Evolutionary conservation across 2,797 vertebrate species (phyloP).

Genomic region (Gymnothorax javanicus): DNA sequence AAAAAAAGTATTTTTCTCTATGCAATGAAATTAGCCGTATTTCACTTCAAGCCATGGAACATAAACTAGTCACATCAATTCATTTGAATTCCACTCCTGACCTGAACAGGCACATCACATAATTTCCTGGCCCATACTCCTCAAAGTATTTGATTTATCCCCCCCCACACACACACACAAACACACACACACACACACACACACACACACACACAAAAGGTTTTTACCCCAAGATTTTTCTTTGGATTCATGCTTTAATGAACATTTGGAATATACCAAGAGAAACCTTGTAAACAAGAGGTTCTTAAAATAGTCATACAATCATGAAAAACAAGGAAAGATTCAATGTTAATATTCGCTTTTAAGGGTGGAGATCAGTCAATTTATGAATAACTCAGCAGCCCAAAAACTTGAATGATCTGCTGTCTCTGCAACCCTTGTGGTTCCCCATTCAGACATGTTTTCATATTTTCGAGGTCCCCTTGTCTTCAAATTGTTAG

Average conservation of each 20-base stretch:
- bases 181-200: too few relatives aligned
- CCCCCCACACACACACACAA: background rate
- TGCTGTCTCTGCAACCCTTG: background rate
- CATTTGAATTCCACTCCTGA: background rate
- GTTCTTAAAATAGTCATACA: background rate
- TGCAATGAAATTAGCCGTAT: background rate
- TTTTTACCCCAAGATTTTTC: background rate
- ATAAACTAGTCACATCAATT: constrained; percentile 8
- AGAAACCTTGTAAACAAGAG: background rate
- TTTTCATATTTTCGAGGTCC: too few relatives aligned
- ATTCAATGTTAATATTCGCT: background rate
- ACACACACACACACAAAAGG: too few relatives aligned
- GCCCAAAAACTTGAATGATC: background rate
- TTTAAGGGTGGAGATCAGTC: background rate
- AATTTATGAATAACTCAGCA: background rate
- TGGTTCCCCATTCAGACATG: too few relatives aligned
- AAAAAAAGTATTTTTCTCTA: background rate
- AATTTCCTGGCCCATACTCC: constrained; percentile 1
- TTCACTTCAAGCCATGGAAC: background rate
- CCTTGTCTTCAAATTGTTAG: too few relatives aligned
- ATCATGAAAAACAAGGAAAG: background rate
- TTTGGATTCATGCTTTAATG: background rate
- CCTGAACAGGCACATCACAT: background rate
- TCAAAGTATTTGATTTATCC: background rate
- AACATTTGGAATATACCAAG: background rate